Conservation (phyloP, 2,113 vertebrate genomes). For the Takifugu bimaculatus region DNA sequence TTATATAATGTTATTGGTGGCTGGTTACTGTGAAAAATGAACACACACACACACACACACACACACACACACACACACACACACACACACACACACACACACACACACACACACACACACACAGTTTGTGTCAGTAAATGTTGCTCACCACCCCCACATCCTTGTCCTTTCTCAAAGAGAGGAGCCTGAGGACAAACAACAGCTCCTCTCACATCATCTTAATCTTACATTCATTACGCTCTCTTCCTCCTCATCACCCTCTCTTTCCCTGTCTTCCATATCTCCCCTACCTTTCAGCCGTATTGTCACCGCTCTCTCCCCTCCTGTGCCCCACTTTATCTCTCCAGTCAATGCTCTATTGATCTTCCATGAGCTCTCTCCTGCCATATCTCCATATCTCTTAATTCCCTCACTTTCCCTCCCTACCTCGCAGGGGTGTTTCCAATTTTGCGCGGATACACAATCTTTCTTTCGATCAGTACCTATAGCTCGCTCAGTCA, state of each 20-base stretch:
- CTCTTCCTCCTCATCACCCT: slow-evolving; percentile 24
- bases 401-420: slow-evolving; percentile 45
- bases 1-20: slow-evolving; percentile 70
- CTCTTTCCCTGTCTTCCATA: slow-evolving; percentile 18
- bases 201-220: slow-evolving; percentile 63
- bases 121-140: slow-evolving; percentile 67
- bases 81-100: slow-evolving; percentile 19
- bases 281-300: slow-evolving; percentile 24
- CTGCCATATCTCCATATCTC: slow-evolving; percentile 64
- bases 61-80: slow-evolving; percentile 21
- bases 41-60: slow-evolving; percentile 16
- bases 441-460: slow-evolving; percentile 28
- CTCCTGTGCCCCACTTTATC: slow-evolving; percentile 44
- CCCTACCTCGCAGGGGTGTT: slow-evolving; percentile 30
- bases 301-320: slow-evolving; percentile 24
- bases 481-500: slow-evolving; percentile 15
- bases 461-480: slow-evolving; percentile 9
- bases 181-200: slow-evolving; percentile 71
- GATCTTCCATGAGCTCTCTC: slow-evolving; percentile 43
- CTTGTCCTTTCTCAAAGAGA: slow-evolving; percentile 69
- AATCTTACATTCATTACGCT: slow-evolving; percentile 39
- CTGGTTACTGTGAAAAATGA: slow-evolving; percentile 63
- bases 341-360: slow-evolving; percentile 47
- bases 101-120: slow-evolving; percentile 28
- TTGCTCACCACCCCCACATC: slow-evolving; percentile 68